Evolutionary conservation across 2,888 invertebrate genomes (phyloP), one percentile per base, ranked within the genome.

Genomic region (Rhodophaea formosa): DNA sequence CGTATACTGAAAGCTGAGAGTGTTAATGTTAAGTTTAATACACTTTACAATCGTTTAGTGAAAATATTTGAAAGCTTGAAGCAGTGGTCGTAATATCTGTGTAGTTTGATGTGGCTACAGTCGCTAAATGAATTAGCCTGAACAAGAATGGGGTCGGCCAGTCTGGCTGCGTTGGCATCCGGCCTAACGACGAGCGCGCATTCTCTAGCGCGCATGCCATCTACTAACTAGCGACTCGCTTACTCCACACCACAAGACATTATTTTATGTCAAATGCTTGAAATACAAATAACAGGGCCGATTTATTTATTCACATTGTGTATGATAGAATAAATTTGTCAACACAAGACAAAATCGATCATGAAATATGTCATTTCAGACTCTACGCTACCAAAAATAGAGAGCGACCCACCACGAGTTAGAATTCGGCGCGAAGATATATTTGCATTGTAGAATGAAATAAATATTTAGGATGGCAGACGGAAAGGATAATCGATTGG

Each of bases 161-260:
- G 90, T 91, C 91, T 91, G 89, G 88, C 85, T 86, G 81, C 76
- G 84, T 88, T 91, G 91, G 90, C 90, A 90, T 88, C 84, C 87
- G 85, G 88, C 90, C 91, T 90, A 90, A 89, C 89, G 89, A 88
- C 87, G 83, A 75, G 79, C 68, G 77, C 84, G 79, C 84, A 86
- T 88, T 86, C 87, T 83, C 80, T 75, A 74, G 70, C 69, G 69
- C 71, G 66, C 62, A 53, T 51, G 60, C 60, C 59, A 30, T 57
- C 60, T 53, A 17, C 46, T 56, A 55, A 35, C 59, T 53, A 56
- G 47, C 58, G 54, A 56, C 52, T 55, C 35, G 51, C 51, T 32
- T 45, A 46, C 45, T 46, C 52, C 56, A 47, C 46, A 29, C 35
- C 16, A 29, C 53, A 30, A 8, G 47, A 43, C 47, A 46, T 47